Percentiles rank a stretch among this genome's conserved stretches.
phyloP scores from a whole-genome alignment of 2,113 vertebrate species.

The Syrmaticus mikado region DNA sequence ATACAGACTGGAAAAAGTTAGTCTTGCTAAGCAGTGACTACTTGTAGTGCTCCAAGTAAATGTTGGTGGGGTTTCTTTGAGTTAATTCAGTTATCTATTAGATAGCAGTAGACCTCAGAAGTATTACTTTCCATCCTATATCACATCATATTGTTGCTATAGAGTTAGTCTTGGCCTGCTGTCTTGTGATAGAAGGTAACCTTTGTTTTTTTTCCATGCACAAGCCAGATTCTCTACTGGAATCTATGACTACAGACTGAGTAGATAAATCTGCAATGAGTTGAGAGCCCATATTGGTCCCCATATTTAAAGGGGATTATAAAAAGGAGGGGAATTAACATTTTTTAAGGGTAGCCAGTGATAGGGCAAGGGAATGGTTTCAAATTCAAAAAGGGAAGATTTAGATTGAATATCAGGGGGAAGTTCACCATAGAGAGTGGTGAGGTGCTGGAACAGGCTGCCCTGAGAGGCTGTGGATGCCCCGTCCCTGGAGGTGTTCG shows the following conservation, averaged over 20 bases:
- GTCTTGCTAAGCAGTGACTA: background rate
- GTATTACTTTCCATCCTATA: fast-evolving
- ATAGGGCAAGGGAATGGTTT: too few relatives aligned
- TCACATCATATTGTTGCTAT: background rate
- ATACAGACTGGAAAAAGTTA: background rate
- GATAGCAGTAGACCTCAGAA: background rate
- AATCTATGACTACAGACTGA: fast-evolving
- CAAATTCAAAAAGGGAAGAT: too few relatives aligned
- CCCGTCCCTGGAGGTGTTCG: too few relatives aligned
- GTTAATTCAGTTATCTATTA: background rate
- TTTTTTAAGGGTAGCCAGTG: too few relatives aligned
- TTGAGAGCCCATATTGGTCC: background rate
- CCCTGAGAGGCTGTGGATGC: too few relatives aligned
- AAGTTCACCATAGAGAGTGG: too few relatives aligned
- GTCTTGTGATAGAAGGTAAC: background rate
- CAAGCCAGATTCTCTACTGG: background rate
- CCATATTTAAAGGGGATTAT: too few relatives aligned
- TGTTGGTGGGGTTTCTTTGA: background rate
- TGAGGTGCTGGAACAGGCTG: too few relatives aligned
- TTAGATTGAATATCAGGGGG: too few relatives aligned
- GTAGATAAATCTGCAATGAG: background rate
- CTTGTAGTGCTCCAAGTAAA: background rate
- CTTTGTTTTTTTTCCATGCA: background rate
- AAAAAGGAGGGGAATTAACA: too few relatives aligned
- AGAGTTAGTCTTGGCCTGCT: background rate